Conservation (phyloP, 2,797 vertebrate species). For the Arvicola amphibius region DNA sequence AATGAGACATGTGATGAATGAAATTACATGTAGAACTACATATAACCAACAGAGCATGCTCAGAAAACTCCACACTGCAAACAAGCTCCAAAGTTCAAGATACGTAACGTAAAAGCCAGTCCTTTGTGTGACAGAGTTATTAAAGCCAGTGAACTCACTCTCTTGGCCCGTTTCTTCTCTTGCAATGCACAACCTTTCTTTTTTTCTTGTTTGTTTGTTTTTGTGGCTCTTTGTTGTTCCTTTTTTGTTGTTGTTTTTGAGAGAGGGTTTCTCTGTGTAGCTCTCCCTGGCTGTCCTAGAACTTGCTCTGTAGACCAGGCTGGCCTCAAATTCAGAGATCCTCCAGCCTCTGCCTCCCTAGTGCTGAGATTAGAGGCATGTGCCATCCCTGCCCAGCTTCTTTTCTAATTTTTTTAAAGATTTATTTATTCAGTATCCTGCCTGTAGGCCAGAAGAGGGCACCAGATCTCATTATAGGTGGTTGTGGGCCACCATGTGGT, state of each 20-base stretch:
- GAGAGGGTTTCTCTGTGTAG: background rate
- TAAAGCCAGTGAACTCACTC: background rate
- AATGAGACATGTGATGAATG: background rate
- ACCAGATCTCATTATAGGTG: too few relatives aligned
- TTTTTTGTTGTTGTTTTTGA: background rate
- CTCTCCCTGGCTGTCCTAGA: background rate
- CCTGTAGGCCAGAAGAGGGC: too few relatives aligned
- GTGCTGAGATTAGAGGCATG: background rate
- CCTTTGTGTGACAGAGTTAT: background rate
- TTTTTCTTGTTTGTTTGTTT: background rate
- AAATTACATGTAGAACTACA: background rate
- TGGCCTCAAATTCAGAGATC: background rate
- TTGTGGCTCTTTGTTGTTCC: background rate
- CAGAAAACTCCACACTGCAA: background rate
- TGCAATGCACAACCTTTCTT: background rate
- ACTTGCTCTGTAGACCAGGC: background rate
- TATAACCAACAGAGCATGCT: background rate
- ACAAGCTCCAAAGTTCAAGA: background rate
- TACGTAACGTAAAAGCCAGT: background rate
- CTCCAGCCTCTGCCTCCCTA: background rate
- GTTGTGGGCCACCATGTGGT: too few relatives aligned
- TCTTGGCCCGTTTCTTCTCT: background rate
- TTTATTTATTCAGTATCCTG: too few relatives aligned
- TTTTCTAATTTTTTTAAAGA: background rate
- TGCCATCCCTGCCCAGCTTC: background rate